These are phyloP conservation scores for Paramisgurnus dabryanus DNA, from an alignment of 2,113 vertebrate genomes.

Conservation along the genomic window DNA sequence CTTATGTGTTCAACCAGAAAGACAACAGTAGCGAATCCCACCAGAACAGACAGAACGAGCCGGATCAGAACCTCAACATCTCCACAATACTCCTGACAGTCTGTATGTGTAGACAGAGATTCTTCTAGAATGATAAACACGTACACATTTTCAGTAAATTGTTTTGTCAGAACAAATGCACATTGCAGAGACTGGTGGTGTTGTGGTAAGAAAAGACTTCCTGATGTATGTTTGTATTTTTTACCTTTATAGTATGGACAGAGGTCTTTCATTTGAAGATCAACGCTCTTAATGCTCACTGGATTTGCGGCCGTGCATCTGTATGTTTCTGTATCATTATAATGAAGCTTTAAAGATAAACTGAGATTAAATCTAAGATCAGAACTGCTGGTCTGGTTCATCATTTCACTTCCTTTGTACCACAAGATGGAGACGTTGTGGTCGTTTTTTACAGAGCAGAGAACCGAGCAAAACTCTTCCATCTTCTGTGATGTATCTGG, in stretches of 20 bases:
- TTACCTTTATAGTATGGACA: not conserved
- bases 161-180: no score
- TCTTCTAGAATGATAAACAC: not conserved
- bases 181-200: no score
- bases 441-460: not conserved
- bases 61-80: not conserved
- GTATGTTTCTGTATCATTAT: not conserved
- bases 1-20: not conserved
- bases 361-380: conserved; percentile 16
- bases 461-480: not conserved
- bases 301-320: not conserved
- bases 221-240: not conserved
- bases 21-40: not conserved
- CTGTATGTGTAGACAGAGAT: not conserved
- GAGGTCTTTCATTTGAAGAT: not conserved
- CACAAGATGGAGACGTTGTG: not conserved
- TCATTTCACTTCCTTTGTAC: not conserved
- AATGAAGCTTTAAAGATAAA: conserved; percentile 20
- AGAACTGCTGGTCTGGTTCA: not conserved
- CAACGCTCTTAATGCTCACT: not conserved
- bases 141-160: not conserved
- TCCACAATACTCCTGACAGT: not conserved
- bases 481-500: not conserved
- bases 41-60: not conserved
- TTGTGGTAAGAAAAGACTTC: not conserved